Evolutionary conservation across 2,113 vertebrate genomes (phyloP), one percentile per base, ranked within the genome.

Genomic region (Limnothrissa miodon): DNA sequence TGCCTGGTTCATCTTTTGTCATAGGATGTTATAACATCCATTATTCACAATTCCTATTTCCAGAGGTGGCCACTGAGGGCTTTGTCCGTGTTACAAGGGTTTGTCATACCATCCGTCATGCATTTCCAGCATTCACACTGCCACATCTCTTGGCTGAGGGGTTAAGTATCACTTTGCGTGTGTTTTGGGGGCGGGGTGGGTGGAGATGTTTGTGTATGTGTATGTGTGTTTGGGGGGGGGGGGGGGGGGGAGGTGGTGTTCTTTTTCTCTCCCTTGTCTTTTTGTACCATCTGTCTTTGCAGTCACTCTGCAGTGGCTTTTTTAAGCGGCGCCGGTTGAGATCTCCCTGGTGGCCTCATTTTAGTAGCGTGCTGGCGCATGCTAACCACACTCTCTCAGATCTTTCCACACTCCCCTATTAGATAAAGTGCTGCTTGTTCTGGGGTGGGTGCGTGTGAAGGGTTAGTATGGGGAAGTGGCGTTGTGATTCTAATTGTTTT

Each of bases 341-440:
- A 42, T 82, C 84, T 89, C 83, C 87, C 87, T 6, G 33, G 84
- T 83, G 87, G 74, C 84, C 84, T 84, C 59, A 80, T 87, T 88
- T 82, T 66, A 59, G 80, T 86, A 62, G 78, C 53, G 39, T 82
- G 45, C 78, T 85, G 70, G 39, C 79, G 70, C 51, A 83, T 82
- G 59, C 80, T 80, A 86, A 86, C 82, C 74, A 82, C 74, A 78
- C 85, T 56, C 70, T 59, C 81, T 88, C 82, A 81, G 86, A 88
- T 88, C 79, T 81, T 78, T 82, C 87, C 83, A 85, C 87, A 84
- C 85, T 81, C 39, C 80, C 46, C 82, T 84, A 80, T 87, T 86
- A 87, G 86, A 88, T 85, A 88, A 89, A 89, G 85, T 83, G 78
- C 79, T 29, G 39, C 59, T 81, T 45, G 81, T 85, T 89, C 84